phyloP scores from a whole-genome alignment of 2,797 vertebrate species.

The Tympanoctomys barrerae region DNA sequence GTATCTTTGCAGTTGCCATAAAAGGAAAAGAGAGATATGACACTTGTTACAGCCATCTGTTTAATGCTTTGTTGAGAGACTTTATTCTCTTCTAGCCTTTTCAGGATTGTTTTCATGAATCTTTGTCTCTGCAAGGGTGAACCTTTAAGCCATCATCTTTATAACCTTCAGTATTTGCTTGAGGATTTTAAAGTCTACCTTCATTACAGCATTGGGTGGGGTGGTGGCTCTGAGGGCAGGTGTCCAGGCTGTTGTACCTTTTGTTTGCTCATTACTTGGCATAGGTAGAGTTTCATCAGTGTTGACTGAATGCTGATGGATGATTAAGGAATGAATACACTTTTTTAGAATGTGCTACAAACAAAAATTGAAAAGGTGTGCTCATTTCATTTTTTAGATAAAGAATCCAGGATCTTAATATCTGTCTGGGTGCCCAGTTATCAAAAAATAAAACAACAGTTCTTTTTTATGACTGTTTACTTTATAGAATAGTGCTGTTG shows the following conservation, averaged over 20 bases:
- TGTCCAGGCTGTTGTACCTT: neutral
- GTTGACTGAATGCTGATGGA: neutral
- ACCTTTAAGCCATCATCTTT: neutral
- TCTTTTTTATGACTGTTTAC: neutral
- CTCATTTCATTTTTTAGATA: slow-evolving; percentile 64
- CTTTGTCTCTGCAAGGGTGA: slow-evolving; percentile 37
- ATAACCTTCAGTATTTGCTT: neutral
- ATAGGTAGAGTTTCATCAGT: neutral
- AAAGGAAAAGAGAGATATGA: slow-evolving; percentile 58
- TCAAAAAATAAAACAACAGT: slow-evolving; percentile 52
- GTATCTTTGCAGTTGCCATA: slow-evolving; percentile 58
- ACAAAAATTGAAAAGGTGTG: slow-evolving; percentile 3
- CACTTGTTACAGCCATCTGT: slow-evolving; percentile 50
- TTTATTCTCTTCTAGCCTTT: slow-evolving; percentile 55
- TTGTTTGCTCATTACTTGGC: neutral
- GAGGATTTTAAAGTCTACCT: neutral
- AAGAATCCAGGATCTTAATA: slow-evolving; percentile 58
- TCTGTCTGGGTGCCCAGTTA: neutral
- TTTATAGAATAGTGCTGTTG: neutral
- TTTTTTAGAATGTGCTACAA: slow-evolving; percentile 46
- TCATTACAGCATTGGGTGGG: neutral
- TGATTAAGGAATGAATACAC: neutral
- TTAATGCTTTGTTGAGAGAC: slow-evolving; percentile 45
- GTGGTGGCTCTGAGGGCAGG: neutral
- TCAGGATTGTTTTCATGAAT: slow-evolving; percentile 44